Base-by-base conservation (phyloP, 2,113 vertebrate species). In the Heterotilapia buettikoferi region DNA sequence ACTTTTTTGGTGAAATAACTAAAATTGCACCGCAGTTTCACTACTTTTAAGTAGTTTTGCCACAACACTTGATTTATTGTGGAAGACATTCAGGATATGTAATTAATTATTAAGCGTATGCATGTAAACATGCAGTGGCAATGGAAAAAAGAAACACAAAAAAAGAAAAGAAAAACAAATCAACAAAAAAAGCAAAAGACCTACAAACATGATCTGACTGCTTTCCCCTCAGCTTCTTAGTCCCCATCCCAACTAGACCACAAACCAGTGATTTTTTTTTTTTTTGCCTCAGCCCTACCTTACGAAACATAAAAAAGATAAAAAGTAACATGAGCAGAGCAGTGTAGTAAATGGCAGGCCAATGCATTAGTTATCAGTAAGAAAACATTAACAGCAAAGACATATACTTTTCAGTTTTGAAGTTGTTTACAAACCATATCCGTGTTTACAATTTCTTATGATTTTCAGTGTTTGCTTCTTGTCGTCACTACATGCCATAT, bases 401-500 rank as follows among this genome's bases (percentile, higher is more conserved):
- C 93, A 93, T 92, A 91, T 92, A 90, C 94, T 91, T 93, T 92
- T 87, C 86, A 85, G 63, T 93, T 95, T 94, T 93, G 56, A 94
- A 94, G 87, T 95, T 89, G 90, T 96, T 96, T 96, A 96, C 95
- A 96, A 97, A 95, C 94, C 91, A 90, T 95, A 93, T 95, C 92
- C 76, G 61, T 89, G 89, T 92, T 96, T 94, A 94, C 92, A 94
- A 93, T 93, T 96, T 95, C 94, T 94, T 96, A 96, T 93, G 94
- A 97, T 95, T 97, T 95, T 94, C 82, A 78, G 78, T 92, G 87
- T 94, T 94, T 91, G 84, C 83, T 85, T 96, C 96, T 96, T 95
- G 97, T 95, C 93, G 90, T 95, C 93, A 96, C 95, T 97, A 97
- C 98, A 98, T 99, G 98, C 98, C 97, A 95, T 95, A 96, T 96